phyloP scores from a whole-genome alignment of 2,113 vertebrate genomes.

The Neotoma lepida region DNA sequence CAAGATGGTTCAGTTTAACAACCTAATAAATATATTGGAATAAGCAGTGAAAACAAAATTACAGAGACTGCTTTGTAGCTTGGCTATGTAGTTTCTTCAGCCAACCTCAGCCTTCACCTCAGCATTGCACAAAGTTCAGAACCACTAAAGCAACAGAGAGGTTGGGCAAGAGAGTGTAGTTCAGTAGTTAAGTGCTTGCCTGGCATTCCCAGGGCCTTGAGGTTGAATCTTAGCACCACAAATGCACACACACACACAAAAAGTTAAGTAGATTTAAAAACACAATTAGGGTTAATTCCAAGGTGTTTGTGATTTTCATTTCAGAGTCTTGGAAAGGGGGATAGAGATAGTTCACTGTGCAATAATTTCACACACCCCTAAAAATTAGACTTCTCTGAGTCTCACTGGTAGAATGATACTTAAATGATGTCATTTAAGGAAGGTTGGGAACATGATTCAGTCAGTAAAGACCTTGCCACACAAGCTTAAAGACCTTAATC shows the following conservation, averaged over 20 bases:
- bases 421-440: background rate
- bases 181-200: background rate
- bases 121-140: constrained; percentile 44
- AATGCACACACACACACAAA: background rate
- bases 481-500: background rate
- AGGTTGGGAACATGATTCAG: background rate
- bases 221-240: background rate
- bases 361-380: constrained; percentile 8
- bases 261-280: background rate
- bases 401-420: background rate
- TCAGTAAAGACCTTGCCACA: background rate
- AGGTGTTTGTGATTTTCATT: constrained; percentile 36
- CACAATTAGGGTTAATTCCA: constrained; percentile 1
- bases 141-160: constrained; percentile 53
- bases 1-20: constrained; percentile 75
- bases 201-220: background rate
- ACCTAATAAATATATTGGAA: constrained; percentile 82
- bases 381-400: constrained; percentile 20
- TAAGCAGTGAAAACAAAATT: constrained; percentile 79
- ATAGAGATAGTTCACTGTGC: background rate
- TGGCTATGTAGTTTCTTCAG: constrained; percentile 34
- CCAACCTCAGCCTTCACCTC: constrained; percentile 50
- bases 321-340: background rate
- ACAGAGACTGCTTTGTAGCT: constrained; percentile 76
- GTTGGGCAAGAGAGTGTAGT: background rate